These are phyloP conservation scores for Boulengeromyrus knoepffleri DNA, from an alignment of 2,113 vertebrate species.

Conservation along the genomic window DNA sequence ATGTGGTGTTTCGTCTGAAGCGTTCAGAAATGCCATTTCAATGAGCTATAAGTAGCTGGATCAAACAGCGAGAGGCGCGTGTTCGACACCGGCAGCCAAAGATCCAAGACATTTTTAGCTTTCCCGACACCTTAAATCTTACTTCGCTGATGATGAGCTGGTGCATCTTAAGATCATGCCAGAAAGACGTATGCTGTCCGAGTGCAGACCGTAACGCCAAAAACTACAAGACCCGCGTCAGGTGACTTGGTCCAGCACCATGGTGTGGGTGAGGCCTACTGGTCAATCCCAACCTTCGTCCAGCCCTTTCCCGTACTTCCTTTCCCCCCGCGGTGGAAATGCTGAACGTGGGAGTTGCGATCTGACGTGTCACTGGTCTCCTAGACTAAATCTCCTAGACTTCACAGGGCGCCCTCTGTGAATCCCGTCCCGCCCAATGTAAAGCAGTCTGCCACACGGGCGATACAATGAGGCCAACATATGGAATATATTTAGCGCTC, in stretches of 20 bases:
- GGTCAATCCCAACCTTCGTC: neutral
- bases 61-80: constrained; percentile 16
- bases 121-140: neutral
- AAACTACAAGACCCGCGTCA: neutral
- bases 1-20: constrained; percentile 31
- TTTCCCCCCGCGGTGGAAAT: neutral
- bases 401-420: neutral
- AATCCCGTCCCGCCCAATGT: neutral
- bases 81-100: constrained; percentile 8
- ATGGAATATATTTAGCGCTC: constrained; percentile 39
- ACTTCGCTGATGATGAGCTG: neutral
- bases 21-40: constrained; percentile 28
- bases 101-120: neutral
- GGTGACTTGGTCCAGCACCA: neutral
- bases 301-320: neutral
- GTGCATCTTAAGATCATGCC: neutral
- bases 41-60: constrained; percentile 26
- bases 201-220: neutral
- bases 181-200: neutral
- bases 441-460: neutral
- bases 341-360: neutral
- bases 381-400: neutral
- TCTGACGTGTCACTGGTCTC: neutral
- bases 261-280: neutral
- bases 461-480: constrained; percentile 21